Base-by-base conservation (phyloP, 1,140 invertebrate genomes). In the Ceratina calcarata region DNA sequence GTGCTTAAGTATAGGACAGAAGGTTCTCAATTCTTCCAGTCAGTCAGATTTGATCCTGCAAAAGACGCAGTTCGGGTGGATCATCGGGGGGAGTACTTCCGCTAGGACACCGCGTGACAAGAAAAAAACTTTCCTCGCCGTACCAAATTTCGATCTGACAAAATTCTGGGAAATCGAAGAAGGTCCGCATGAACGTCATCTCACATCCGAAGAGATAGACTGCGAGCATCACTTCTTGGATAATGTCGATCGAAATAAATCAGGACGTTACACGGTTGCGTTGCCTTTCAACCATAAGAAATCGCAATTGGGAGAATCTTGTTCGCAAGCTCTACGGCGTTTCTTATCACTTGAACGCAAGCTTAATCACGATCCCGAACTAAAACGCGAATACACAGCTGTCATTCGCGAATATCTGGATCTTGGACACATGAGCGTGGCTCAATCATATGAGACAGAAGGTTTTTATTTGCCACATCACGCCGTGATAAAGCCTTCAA, bases 381-480 rank as follows among this genome's bases (percentile, higher is more conserved):
- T 37, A 6, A 37, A 37, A 37, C 32, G 32, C n/a, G 20, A 76
- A 75, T 92, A 91, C 71, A 55, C 61, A 0, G 55, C 80, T 20
- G 90, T 91, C 58, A 89, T 92, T 68, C 4, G 77, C 2, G 91
- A 92, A 80, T 92, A 92, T 66, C 57, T 89, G 37, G 10, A 49
- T 1, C 61, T 93, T 12, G 88, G 88, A 62, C 91, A 92, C 78
- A 91, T 93, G 90, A 74, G 74, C 1, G n/a, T 16, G 24, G 58
- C 69, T n/a, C 16, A 69, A 20, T 7, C 27, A 0, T 20, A 18
- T 45, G 68, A 60, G 12, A n/a, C 24, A 12, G 18, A 10, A 3
- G 68, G 68, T 0, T 64, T 37, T 20, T 64, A 64, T n/a, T 32
- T 64, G 27, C 62, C 62, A 2, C 62, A 64, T 27, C 62, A 64